Percentiles rank a stretch among this genome's conserved stretches.
These are phyloP conservation scores for Tetanocera ferruginea DNA, from an alignment of 2,888 invertebrate genomes.

Conservation along the genomic window DNA sequence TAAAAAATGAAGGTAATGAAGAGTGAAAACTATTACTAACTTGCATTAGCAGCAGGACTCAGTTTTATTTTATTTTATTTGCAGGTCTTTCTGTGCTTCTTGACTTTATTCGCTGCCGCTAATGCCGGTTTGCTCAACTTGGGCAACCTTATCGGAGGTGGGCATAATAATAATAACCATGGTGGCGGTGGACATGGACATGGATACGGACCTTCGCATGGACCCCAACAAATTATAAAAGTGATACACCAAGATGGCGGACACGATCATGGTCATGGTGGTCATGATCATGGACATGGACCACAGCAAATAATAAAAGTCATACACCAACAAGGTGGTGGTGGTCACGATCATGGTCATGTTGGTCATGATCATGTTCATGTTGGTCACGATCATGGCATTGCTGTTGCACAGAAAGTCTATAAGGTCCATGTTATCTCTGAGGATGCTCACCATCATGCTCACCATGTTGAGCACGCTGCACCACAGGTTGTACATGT, in stretches of 20 bases:
- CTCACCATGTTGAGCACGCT: not conserved
- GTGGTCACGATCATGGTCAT: not conserved
- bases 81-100: slow-evolving; percentile 59
- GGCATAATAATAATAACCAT: not conserved
- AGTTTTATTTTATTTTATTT: not conserved
- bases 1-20: slow-evolving; percentile 57
- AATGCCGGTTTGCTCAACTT: slow-evolving; percentile 60
- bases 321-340: slow-evolving; percentile 21
- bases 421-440: not conserved
- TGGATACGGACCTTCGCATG: slow-evolving; percentile 38
- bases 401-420: not conserved
- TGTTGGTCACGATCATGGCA: not conserved
- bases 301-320: not conserved
- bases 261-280: slow-evolving; percentile 33
- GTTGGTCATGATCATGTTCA: not conserved
- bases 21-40: too few species aligned
- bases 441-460: not conserved
- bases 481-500: slow-evolving; percentile 38
- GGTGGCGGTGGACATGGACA: slow-evolving; percentile 44
- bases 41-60: not conserved
- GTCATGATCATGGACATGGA: slow-evolving; percentile 42
- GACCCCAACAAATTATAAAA: slow-evolving; percentile 8
- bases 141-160: slow-evolving; percentile 51
- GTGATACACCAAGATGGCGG: slow-evolving; percentile 36
- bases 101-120: slow-evolving; percentile 57